Conservation (phyloP, 1,140 invertebrate species). For the Cotesia typhae region DNA sequence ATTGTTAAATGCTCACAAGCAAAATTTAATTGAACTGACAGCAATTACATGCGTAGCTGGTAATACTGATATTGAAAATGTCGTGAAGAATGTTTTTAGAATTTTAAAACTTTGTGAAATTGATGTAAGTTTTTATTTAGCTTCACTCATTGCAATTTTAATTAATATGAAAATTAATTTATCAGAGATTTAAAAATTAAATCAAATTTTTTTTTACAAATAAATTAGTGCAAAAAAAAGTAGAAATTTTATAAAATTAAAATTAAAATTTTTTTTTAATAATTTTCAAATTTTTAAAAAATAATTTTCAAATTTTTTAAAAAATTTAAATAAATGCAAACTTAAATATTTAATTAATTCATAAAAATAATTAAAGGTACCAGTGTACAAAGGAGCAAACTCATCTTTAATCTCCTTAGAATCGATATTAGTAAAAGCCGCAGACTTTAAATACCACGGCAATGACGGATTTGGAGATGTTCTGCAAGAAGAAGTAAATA, state of each 20-base stretch:
- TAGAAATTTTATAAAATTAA: no score
- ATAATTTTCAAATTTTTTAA: no score
- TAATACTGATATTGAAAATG: constrained; percentile 71
- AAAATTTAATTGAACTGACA: constrained; percentile 65
- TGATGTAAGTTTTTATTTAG: constrained; percentile 62
- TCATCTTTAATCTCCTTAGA: constrained; percentile 63
- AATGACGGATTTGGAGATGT: constrained; percentile 75
- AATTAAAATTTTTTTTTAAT: no score
- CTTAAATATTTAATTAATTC: no score
- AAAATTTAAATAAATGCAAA: no score
- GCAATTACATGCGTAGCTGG: constrained; percentile 73
- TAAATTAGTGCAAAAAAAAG: no score
- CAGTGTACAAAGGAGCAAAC: constrained; percentile 71
- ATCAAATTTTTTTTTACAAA: no score
- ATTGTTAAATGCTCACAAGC: constrained; percentile 67
- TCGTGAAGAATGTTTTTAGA: constrained; percentile 70
- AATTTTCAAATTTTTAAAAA: no score
- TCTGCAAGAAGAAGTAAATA: constrained; percentile 52
- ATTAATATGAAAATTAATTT: no score
- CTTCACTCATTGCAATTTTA: no score
- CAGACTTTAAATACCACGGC: constrained; percentile 65
- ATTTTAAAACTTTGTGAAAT: constrained; percentile 65
- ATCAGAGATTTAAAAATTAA: no score
- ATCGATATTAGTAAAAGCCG: constrained; percentile 43
- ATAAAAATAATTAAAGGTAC: constrained; percentile 66